Base-by-base conservation (phyloP, 1,140 invertebrate species). In the Drosophila ananassae region DNA sequence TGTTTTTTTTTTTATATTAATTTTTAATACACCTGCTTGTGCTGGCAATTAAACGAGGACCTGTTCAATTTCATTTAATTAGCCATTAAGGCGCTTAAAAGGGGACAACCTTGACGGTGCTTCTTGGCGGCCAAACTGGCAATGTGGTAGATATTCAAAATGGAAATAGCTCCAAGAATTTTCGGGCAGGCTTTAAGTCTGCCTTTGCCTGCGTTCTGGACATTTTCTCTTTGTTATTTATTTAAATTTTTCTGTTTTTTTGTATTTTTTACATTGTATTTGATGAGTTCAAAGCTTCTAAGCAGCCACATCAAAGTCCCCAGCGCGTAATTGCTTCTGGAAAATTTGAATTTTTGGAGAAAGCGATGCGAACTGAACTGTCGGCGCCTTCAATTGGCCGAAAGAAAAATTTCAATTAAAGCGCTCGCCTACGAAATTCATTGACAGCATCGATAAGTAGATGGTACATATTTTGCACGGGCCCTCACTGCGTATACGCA, bases 221-320 rank as follows among this genome's bases (percentile, higher is more conserved):
- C 76, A 79, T 79, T 79, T 56, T 48, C 24, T 25, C 41, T 51
- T 64, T 67, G 57, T 75, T 80, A 74, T 68, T 79, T 76, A 62
- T 54, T 76, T 77, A 56, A 17, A 44, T 17, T 17, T 77, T 34
- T 44, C 21, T 47, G 46, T 56, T 21, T 34, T 25, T 46, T 41
- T 54, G 8, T 21, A 8, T 32, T 47, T 34, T 41, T 10, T 17
- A 30, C 22, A 50, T 60, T 54, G 39, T 56, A 68, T 68, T 56
- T 67, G 51, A 51, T 39, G 60, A 85, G 67, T 79, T 84, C 81
- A 81, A 81, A 85, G 77, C 60, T 41, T 48, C 39, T 28, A 46
- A 56, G 47, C 53, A 71, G 73, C 81, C 81, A 85, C 81, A 85
- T 85, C 81, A 85, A 85, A 85, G 81, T 37, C 22, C 10, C 41